Base-by-base conservation (phyloP, 1,140 invertebrate genomes). In the Trachymyrmex cornetzi region DNA sequence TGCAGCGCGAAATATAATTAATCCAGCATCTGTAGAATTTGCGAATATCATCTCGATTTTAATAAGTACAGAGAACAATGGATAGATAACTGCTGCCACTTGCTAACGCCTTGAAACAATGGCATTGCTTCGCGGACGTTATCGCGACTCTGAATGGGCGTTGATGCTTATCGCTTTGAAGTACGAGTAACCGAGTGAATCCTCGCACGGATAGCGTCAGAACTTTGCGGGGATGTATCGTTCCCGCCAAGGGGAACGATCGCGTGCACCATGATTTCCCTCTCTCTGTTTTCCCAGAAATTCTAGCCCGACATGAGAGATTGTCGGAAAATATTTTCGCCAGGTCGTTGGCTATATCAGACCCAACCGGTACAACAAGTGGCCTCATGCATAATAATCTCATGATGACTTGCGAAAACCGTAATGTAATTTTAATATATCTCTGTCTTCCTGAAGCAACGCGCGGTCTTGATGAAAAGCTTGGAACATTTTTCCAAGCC, bases 61-160 rank as follows among this genome's bases (percentile, higher is more conserved):
- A 93, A 93, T 91, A 92, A 93, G 91, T 87, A 92, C 86, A 63
- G 86, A 67, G 88, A 90, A 94, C 92, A 93, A 93, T 93, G 87
- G 86, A 64, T 50, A 89, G 90, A 92, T 92, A 92, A 91, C 91
- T 38, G 84, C 72, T 72, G 84, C 63, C 85, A 82, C 59, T 67
- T 71, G 71, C 55, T 48, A 67, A 59, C 66, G 74, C 77, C 63
- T 66, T 64, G 85, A 90, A 92, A 92, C 92, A 92, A 92, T 92
- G 55, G 87, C 63, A 84, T 55, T 38, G 53, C 34, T 63, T 69
- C 44, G 86, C 30, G 80, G 84, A 88, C 84, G 66, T 92, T 92
- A 92, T 91, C 91, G 84, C 67, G 53, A 27, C 59, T 91, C 87
- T 82, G 81, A 92, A 92, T 88, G 85, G 87, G 55, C 86, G 79